Conservation (phyloP, 2,797 vertebrate species). For the Rhincodon typus region DNA sequence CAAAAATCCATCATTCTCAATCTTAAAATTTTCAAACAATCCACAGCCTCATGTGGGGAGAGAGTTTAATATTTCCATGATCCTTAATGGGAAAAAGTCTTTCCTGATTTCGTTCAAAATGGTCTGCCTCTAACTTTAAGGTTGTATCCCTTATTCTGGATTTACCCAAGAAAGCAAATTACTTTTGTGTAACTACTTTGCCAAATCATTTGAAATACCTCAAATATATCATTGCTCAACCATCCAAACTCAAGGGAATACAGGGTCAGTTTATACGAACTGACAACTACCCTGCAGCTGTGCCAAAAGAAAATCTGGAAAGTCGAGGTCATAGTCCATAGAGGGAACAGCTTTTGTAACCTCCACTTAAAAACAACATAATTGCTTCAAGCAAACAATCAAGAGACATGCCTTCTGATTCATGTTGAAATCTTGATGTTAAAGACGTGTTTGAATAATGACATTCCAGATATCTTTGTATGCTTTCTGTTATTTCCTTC, state of each 20-base stretch:
- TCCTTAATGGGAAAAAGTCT: neutral
- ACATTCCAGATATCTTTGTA: neutral
- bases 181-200: neutral
- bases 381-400: neutral
- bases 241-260: neutral
- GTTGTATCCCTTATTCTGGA: neutral
- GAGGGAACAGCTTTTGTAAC: neutral
- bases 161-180: neutral
- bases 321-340: neutral
- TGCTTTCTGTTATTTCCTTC: neutral
- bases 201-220: neutral
- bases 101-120: neutral
- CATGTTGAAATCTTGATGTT: neutral
- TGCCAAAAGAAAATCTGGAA: neutral
- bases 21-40: neutral
- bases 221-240: neutral
- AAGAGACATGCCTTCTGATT: neutral
- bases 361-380: neutral
- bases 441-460: neutral
- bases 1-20: neutral
- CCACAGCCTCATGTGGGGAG: neutral
- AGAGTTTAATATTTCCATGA: neutral
- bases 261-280: neutral
- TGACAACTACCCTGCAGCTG: neutral
- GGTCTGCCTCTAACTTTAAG: neutral